These are phyloP conservation scores for Pseudanteris insignis DNA, from an alignment of 2,888 invertebrate genomes.

Conservation along the genomic window DNA sequence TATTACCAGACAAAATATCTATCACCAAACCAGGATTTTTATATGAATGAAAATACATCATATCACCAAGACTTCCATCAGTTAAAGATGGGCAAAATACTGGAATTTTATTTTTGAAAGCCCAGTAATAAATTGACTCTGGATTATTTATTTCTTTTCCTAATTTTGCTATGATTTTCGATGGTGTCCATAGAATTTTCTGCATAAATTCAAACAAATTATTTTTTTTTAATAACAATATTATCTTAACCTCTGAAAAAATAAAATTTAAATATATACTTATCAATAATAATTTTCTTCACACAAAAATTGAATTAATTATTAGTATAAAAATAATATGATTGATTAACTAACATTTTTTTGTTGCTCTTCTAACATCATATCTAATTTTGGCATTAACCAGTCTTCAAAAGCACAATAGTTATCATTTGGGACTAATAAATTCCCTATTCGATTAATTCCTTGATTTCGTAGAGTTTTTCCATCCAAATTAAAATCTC, in stretches of 20 bases:
- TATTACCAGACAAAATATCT: conserved; percentile 85
- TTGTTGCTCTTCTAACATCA: conserved; percentile 89
- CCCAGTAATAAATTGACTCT: conserved; percentile 96
- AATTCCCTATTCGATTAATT: conserved; percentile 90
- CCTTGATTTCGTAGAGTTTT: conserved; percentile 83
- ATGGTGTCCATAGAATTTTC: conserved; percentile 89
- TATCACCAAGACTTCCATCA: conserved; percentile 96
- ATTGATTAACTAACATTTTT: too few relatives aligned
- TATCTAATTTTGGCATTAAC: conserved; percentile 92
- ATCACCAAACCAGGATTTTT: conserved; percentile 90
- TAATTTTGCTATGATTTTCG: conserved; percentile 82
- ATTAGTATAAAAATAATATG: too few relatives aligned
- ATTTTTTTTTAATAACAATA: neutral
- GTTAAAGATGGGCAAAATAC: conserved; percentile 97
- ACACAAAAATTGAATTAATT: too few relatives aligned
- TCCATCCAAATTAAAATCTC: conserved; percentile 88
- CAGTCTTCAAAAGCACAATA: conserved; percentile 98
- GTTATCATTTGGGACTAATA: conserved; percentile 97
- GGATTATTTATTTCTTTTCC: conserved; percentile 91
- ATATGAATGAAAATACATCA: conserved; percentile 99
- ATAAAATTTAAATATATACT: too few relatives aligned
- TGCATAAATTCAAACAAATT: conserved; percentile 44
- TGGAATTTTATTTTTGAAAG: conserved; percentile 94
- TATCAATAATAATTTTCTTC: too few relatives aligned
- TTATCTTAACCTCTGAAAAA: neutral